Evolutionary conservation across 2,113 vertebrate species (phyloP).

Genomic region (Pachyramphus minor): DNA sequence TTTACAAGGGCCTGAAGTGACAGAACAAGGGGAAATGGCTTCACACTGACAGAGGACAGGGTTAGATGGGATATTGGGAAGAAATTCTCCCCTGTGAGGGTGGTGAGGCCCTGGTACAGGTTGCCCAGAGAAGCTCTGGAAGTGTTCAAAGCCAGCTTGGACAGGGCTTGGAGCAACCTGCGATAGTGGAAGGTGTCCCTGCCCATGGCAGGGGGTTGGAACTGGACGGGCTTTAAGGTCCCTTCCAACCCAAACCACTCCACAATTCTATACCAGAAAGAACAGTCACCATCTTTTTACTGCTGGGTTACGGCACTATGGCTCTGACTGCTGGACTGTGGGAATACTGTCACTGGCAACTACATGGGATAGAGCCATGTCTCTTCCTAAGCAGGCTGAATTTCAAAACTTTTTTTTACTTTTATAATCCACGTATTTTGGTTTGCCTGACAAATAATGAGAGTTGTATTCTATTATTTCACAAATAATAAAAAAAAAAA

Average conservation of each 20-base stretch:
- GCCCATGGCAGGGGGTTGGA: accelerated
- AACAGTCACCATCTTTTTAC: not conserved
- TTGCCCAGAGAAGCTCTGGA: not conserved
- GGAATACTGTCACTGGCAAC: not conserved
- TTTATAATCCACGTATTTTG: not conserved
- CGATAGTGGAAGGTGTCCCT: not conserved
- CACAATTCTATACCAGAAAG: not conserved
- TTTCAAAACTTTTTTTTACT: not conserved
- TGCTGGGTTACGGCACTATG: not conserved
- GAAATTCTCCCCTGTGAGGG: not conserved
- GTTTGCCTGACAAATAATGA: not conserved
- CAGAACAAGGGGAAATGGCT: not conserved
- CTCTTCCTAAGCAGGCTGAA: not conserved
- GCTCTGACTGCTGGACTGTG: not conserved
- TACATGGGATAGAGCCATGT: not conserved
- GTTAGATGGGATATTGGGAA: not conserved
- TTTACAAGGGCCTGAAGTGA: not conserved
- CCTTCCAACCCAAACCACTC: not conserved
- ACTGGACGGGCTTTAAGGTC: not conserved
- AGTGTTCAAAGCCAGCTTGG: not conserved
- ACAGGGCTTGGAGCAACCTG: not conserved
- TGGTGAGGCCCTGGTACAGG: too few relatives aligned
- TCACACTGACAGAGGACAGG: not conserved
- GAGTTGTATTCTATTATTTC: not conserved
- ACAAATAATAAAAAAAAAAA: not conserved